Conservation (phyloP, 2,113 vertebrate genomes). For the Acanthochromis polyacanthus region DNA sequence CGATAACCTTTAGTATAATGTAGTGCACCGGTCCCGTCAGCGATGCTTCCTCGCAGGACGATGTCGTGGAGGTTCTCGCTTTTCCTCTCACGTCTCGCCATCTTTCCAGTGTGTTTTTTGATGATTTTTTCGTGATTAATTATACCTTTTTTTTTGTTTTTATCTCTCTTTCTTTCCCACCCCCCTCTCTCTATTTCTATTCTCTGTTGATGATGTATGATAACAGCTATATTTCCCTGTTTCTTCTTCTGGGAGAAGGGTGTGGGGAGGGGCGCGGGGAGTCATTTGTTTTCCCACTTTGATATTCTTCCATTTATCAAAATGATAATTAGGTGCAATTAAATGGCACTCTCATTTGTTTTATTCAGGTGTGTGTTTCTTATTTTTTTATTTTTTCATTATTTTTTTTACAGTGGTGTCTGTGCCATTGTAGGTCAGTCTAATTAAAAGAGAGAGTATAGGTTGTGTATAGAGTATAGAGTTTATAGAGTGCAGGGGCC, state of each 20-base stretch:
- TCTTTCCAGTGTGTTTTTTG: constrained; percentile 58
- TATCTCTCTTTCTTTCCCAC: constrained; percentile 53
- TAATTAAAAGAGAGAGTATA: constrained; percentile 66
- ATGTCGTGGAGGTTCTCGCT: constrained; percentile 70
- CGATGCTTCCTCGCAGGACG: constrained; percentile 72
- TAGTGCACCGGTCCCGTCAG: constrained; percentile 74
- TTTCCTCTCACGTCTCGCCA: constrained; percentile 70
- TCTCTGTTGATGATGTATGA: constrained; percentile 82
- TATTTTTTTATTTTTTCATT: constrained; percentile 61
- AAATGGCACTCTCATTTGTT: constrained; percentile 88
- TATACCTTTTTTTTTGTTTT: constrained; percentile 72
- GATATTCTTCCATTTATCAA: constrained; percentile 90
- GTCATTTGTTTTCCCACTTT: constrained; percentile 83
- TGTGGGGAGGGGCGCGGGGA: constrained; percentile 69
- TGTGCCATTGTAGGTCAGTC: constrained; percentile 78
- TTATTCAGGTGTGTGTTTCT: constrained; percentile 84
- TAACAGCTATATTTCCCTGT: constrained; percentile 78
- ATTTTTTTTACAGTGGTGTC: constrained; percentile 65
- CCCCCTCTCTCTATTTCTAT: constrained; percentile 10
- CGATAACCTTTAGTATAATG: constrained; percentile 84
- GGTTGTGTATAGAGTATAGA: constrained; percentile 11
- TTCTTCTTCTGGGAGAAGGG: constrained; percentile 77
- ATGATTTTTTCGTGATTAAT: constrained; percentile 78
- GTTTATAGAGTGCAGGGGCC: constrained; percentile 23
- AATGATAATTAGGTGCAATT: constrained; percentile 90